Conservation (phyloP, 2,797 vertebrate genomes). For the Antrozous pallidus region DNA sequence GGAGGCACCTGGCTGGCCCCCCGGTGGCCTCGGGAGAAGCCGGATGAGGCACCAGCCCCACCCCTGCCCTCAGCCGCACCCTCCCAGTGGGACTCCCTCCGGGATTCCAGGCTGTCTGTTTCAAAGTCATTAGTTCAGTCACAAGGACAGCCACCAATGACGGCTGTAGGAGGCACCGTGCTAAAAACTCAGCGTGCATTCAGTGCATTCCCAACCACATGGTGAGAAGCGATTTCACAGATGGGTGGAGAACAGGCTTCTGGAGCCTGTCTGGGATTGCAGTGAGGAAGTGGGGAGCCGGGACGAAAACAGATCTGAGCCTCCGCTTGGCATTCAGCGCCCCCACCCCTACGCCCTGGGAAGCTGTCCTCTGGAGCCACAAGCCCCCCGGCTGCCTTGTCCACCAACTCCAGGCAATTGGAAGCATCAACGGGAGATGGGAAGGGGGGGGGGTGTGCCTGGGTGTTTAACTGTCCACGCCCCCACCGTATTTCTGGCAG, state of each 20-base stretch:
- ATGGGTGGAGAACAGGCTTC: background rate
- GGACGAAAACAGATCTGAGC: background rate
- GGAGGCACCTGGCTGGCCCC: conserved; percentile 51
- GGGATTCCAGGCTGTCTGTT: background rate
- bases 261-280: background rate
- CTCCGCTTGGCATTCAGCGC: rapidly evolving
- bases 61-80: background rate
- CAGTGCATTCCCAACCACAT: background rate
- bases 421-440: background rate
- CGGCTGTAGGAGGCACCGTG: background rate
- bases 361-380: background rate
- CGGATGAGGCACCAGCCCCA: background rate
- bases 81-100: background rate
- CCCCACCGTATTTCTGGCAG: background rate
- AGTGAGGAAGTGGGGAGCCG: rapidly evolving
- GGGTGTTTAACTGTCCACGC: background rate
- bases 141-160: background rate
- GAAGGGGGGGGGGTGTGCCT: background rate
- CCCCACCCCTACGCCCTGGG: background rate
- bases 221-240: background rate
- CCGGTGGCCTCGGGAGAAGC: background rate
- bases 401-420: background rate
- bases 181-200: background rate
- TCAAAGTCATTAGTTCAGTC: background rate
- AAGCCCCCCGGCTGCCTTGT: too few relatives aligned